Evolutionary conservation across 2,113 vertebrate species (phyloP).

Genomic region (Dicaeum eximium): DNA sequence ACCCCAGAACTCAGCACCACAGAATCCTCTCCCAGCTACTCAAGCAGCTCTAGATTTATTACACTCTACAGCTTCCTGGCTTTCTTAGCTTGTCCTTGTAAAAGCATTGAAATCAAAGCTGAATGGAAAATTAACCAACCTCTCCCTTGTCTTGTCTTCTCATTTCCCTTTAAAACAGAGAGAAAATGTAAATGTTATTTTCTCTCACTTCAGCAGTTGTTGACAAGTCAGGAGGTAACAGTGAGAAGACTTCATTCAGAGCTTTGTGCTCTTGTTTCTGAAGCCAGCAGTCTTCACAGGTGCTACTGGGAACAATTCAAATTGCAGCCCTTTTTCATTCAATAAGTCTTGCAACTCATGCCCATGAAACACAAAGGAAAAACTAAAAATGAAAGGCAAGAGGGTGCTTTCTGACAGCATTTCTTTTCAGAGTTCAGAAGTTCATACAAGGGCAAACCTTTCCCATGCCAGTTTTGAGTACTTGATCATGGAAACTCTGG

Average conservation of each 20-base stretch:
- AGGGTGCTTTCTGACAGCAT: neutral
- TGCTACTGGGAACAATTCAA: neutral
- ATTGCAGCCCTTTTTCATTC: neutral
- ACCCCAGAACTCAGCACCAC: slow-evolving; percentile 23
- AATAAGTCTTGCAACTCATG: neutral
- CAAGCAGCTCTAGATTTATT: slow-evolving; percentile 36
- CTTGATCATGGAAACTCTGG: neutral
- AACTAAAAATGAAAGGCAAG: neutral
- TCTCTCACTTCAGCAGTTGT: neutral
- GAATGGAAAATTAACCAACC: slow-evolving; percentile 48
- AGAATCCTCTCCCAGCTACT: neutral
- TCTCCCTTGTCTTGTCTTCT: neutral
- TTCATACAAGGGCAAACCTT: neutral
- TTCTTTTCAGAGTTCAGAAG: neutral
- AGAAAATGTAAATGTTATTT: slow-evolving; percentile 57
- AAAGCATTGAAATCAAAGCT: neutral
- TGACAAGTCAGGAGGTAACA: slow-evolving; percentile 13
- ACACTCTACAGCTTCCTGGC: neutral
- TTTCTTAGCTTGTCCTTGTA: slow-evolving; percentile 17
- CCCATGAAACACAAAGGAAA: neutral
- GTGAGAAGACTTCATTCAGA: slow-evolving; percentile 54
- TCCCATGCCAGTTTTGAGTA: neutral
- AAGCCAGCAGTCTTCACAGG: slow-evolving; percentile 13
- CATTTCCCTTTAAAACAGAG: slow-evolving; percentile 30
- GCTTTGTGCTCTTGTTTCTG: neutral